These are phyloP conservation scores for Rhabdomys pumilio DNA, from an alignment of 2,797 vertebrate genomes.

Conservation along the genomic window DNA sequence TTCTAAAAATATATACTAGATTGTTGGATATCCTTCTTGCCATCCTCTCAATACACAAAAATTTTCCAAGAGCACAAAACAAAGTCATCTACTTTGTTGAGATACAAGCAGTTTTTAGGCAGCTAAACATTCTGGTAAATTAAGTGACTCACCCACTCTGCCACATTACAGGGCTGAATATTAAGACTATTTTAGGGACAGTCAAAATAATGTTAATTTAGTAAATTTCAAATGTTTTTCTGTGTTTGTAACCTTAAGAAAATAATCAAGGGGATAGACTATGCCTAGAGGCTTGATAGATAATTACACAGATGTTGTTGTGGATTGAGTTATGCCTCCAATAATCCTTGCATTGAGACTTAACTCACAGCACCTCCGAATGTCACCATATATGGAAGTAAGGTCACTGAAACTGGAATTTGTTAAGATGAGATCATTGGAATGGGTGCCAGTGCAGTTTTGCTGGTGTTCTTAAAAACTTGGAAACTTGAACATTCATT, in stretches of 20 bases:
- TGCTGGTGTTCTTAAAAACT: slow-evolving; percentile 18
- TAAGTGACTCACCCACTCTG: slow-evolving; percentile 1
- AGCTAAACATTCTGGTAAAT: neutral
- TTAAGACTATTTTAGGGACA: slow-evolving; percentile 54
- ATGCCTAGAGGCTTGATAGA: slow-evolving; percentile 6
- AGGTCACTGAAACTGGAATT: neutral
- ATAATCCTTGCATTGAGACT: slow-evolving; percentile 40
- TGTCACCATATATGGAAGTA: slow-evolving; percentile 66
- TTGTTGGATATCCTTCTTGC: neutral
- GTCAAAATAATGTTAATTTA: slow-evolving; percentile 55
- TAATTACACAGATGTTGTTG: slow-evolving; percentile 54
- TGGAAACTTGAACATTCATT: slow-evolving; percentile 40
- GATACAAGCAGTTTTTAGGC: neutral
- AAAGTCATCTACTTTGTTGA: slow-evolving; percentile 9
- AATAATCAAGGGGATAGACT: neutral
- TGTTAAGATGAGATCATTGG: slow-evolving; percentile 55
- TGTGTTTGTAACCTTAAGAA: slow-evolving; percentile 23
- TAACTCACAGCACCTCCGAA: slow-evolving; percentile 14
- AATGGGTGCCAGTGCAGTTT: neutral
- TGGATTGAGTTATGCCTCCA: slow-evolving; percentile 19
- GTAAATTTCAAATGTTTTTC: slow-evolving; percentile 55
- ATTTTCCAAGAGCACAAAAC: neutral
- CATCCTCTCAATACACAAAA: neutral
- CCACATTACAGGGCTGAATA: neutral
- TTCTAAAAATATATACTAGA: neutral